Evolutionary conservation across 2,797 vertebrate species (phyloP).

Genomic region (Cossypha caffra): DNA sequence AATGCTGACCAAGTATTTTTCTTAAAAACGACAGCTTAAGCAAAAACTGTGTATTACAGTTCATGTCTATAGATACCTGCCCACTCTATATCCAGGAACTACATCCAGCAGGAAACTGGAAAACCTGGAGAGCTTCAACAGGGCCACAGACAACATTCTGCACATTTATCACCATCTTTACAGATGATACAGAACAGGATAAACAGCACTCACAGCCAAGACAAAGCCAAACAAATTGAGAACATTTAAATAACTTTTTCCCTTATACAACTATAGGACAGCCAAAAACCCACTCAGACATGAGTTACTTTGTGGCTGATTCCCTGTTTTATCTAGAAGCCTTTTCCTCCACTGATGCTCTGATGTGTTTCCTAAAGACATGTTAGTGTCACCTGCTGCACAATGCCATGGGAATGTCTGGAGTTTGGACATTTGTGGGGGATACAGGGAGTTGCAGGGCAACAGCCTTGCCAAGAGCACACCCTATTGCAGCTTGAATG

Average conservation of each 20-base stretch:
- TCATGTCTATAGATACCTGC: not conserved
- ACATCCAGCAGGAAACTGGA: not conserved
- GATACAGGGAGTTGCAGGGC: not conserved
- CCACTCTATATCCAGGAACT: not conserved
- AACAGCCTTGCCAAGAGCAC: not conserved
- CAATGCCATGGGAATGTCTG: not conserved
- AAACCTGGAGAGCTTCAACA: not conserved
- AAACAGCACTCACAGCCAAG: not conserved
- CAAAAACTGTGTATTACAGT: not conserved
- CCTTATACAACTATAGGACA: not conserved
- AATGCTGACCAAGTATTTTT: not conserved
- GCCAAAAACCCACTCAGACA: not conserved
- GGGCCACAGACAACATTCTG: not conserved
- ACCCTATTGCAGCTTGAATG: not conserved
- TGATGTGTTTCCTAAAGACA: not conserved
- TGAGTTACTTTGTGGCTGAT: no score
- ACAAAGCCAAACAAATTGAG: not conserved
- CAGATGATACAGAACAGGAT: not conserved
- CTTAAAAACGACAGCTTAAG: not conserved
- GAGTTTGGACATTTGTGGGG: not conserved
- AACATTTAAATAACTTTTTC: not conserved
- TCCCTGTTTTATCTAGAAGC: not conserved
- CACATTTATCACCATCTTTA: not conserved
- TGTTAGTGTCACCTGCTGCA: not conserved
- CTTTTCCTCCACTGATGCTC: not conserved